These are phyloP conservation scores for Melanostoma mellinum DNA, from an alignment of 2,888 invertebrate species.

Conservation along the genomic window DNA sequence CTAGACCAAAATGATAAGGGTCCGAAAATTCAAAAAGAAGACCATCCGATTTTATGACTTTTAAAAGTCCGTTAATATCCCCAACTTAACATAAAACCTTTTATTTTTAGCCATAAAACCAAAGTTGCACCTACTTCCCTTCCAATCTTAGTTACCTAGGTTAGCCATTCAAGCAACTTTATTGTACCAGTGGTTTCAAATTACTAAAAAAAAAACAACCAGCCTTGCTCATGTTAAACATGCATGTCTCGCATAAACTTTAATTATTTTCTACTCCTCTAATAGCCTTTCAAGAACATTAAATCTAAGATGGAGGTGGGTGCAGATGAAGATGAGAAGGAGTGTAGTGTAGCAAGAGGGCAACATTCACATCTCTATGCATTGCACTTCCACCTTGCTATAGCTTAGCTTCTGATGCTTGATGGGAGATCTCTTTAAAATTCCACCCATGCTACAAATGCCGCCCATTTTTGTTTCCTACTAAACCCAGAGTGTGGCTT, in stretches of 20 bases:
- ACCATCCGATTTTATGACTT: constrained; percentile 8
- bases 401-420: background rate
- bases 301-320: constrained; percentile 26
- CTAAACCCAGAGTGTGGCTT: too few species aligned
- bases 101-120: constrained; percentile 8
- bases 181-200: constrained; percentile 41
- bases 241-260: constrained; percentile 49
- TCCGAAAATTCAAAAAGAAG: constrained; percentile 2
- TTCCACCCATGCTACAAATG: constrained; percentile 67
- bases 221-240: constrained; percentile 30
- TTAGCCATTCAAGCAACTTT: background rate
- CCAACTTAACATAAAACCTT: background rate
- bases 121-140: constrained; percentile 7
- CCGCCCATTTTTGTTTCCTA: constrained; percentile 45
- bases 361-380: constrained; percentile 35
- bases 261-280: constrained; percentile 66
- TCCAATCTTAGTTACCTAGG: background rate
- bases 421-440: constrained; percentile 66
- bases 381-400: constrained; percentile 15
- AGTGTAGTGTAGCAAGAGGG: constrained; percentile 1
- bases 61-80: constrained; percentile 19
- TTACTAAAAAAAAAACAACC: constrained; percentile 21
- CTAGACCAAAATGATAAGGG: too few species aligned
- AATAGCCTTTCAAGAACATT: constrained; percentile 46
- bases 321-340: constrained; percentile 11